A percentile compares a stretch with the other conserved stretches of the same genome.
Evolutionary conservation across 2,888 invertebrate species (phyloP).

Genomic region (Hyposoter dolosus): DNA sequence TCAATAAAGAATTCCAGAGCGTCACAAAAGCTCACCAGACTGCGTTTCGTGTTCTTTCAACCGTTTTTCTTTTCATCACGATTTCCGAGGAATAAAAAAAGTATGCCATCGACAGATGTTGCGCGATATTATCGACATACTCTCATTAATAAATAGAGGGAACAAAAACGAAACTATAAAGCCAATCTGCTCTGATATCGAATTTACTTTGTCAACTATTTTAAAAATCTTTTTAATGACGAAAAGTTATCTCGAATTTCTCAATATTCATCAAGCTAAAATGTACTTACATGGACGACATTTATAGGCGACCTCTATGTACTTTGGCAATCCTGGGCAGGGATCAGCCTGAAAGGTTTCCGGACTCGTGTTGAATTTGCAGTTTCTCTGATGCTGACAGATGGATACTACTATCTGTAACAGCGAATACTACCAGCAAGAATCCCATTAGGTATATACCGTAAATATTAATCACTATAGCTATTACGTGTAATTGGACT

Average conservation of each 20-base stretch:
- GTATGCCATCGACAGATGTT: slow-evolving; percentile 31
- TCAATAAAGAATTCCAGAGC: slow-evolving; percentile 56
- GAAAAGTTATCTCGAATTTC: neutral
- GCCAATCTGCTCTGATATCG: neutral
- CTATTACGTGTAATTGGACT: neutral
- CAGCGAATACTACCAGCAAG: slow-evolving; percentile 90
- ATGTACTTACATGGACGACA: slow-evolving; percentile 96
- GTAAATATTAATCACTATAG: neutral
- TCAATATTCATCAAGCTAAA: neutral
- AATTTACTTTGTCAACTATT: neutral
- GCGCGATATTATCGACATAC: slow-evolving; percentile 34
- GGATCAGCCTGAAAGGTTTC: slow-evolving; percentile 96
- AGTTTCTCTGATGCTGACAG: slow-evolving; percentile 96
- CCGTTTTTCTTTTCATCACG: slow-evolving; percentile 55
- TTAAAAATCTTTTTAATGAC: neutral
- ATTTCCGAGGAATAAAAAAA: slow-evolving; percentile 40
- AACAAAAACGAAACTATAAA: neutral
- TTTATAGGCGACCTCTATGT: slow-evolving; percentile 98
- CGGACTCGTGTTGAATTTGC: slow-evolving; percentile 96
- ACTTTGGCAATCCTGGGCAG: slow-evolving; percentile 96
- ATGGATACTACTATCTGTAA: slow-evolving; percentile 97
- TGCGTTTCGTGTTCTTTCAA: slow-evolving; percentile 38
- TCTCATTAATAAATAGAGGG: neutral
- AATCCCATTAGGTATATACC: slow-evolving; percentile 27
- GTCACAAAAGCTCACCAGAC: slow-evolving; percentile 57